phyloP scores from a whole-genome alignment of 2,888 invertebrate species.

The Trachelus tabidus region DNA sequence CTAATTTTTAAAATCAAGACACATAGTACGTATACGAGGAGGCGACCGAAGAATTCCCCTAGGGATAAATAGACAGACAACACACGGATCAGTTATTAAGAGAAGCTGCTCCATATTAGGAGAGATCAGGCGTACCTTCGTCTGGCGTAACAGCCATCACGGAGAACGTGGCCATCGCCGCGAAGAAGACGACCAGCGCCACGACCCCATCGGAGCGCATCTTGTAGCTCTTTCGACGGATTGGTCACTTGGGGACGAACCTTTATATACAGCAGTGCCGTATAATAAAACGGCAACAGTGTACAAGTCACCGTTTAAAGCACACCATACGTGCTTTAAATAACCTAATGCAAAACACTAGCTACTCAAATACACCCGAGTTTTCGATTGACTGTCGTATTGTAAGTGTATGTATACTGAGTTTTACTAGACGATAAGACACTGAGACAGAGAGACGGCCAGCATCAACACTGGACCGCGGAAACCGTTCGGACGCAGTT shows the following conservation, averaged over 20 bases:
- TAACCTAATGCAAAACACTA: not conserved
- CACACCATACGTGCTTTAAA: not conserved
- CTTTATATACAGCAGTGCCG: not conserved
- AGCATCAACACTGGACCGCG: conserved; percentile 50
- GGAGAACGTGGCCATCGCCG: conserved; percentile 40
- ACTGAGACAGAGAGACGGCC: conserved; percentile 11
- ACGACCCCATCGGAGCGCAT: conserved; percentile 38
- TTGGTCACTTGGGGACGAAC: not conserved
- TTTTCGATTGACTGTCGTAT: not conserved
- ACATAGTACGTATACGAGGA: not conserved
- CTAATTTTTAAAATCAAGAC: not conserved
- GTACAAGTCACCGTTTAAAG: not conserved
- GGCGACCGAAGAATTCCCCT: not conserved
- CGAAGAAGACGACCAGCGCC: conserved; percentile 35
- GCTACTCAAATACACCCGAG: not conserved
- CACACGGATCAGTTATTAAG: not conserved
- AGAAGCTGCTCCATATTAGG: not conserved
- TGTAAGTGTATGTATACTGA: not conserved
- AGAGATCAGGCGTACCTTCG: conserved; percentile 41
- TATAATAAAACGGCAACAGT: not conserved
- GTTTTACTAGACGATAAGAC: conserved; percentile 1
- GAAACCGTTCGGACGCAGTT: conserved; percentile 53
- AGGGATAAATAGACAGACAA: not conserved
- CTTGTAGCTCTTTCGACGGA: conserved; percentile 5
- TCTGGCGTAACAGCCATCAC: conserved; percentile 45